Percentiles rank a stretch among this genome's conserved stretches.
Evolutionary conservation across 2,113 vertebrate genomes (phyloP).

Genomic region (Progne subis): DNA sequence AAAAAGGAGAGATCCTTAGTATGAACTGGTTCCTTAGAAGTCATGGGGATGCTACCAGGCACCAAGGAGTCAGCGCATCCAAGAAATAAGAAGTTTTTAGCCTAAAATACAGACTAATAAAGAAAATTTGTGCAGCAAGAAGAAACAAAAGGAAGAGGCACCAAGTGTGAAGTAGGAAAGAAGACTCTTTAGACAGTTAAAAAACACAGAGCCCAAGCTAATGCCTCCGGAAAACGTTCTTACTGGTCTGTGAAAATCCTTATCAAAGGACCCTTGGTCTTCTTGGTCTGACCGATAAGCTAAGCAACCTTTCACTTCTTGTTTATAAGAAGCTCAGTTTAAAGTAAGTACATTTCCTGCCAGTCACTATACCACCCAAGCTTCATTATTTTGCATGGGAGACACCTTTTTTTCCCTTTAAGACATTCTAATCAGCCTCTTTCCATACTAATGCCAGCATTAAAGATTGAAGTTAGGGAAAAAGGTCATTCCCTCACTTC

Average conservation of each 20-base stretch:
- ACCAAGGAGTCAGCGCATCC: accelerated
- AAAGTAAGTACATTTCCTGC: background rate
- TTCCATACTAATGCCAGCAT: background rate
- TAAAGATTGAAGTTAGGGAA: background rate
- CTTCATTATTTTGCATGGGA: background rate
- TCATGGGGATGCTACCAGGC: accelerated
- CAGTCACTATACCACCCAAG: background rate
- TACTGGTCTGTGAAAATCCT: background rate
- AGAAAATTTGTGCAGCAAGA: background rate
- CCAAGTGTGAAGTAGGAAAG: background rate
- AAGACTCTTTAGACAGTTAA: background rate
- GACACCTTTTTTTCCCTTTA: background rate
- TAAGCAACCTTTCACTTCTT: background rate
- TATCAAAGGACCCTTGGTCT: background rate
- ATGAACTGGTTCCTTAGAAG: background rate
- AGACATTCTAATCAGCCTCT: background rate
- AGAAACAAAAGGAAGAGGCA: background rate
- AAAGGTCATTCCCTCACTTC: background rate
- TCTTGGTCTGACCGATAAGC: background rate
- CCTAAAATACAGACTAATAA: background rate
- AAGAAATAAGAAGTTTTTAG: background rate
- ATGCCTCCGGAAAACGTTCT: background rate
- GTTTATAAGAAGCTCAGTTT: background rate
- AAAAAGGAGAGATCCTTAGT: background rate
- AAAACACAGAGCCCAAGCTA: background rate